These are phyloP conservation scores for Lepetodrilus schrolli DNA, from an alignment of 2,888 invertebrate species.

Conservation along the genomic window DNA sequence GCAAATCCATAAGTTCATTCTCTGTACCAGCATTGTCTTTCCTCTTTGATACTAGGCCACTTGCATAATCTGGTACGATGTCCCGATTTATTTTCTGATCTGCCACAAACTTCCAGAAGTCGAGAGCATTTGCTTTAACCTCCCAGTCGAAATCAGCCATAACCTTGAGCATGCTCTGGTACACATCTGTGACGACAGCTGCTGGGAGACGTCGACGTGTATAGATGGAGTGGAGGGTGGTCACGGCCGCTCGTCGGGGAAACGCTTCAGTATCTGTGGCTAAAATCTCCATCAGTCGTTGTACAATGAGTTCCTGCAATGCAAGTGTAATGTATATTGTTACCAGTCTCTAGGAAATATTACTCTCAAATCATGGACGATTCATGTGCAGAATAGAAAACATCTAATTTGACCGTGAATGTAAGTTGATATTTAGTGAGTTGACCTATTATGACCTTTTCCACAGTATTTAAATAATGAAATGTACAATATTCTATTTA, in stretches of 20 bases:
- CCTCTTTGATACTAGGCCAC: not conserved
- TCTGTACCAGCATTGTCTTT: not conserved
- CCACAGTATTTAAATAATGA: too few relatives aligned
- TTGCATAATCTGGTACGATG: slow-evolving; percentile 27
- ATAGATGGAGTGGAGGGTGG: slow-evolving; percentile 39
- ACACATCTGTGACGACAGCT: not conserved
- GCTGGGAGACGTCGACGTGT: not conserved
- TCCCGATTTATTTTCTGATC: not conserved
- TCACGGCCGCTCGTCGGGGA: slow-evolving; percentile 55
- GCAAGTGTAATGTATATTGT: too few relatives aligned
- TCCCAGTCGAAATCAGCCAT: slow-evolving; percentile 67
- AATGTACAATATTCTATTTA: too few relatives aligned
- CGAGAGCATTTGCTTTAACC: slow-evolving; percentile 54
- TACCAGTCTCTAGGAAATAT: too few relatives aligned
- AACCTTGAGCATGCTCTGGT: slow-evolving; percentile 33
- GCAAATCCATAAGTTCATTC: not conserved
- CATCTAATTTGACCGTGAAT: too few relatives aligned
- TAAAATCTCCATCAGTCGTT: slow-evolving; percentile 35
- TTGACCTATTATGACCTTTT: too few relatives aligned
- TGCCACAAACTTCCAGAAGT: slow-evolving; percentile 48
- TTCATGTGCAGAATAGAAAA: too few relatives aligned
- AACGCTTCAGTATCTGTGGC: slow-evolving; percentile 61
- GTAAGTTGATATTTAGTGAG: too few relatives aligned
- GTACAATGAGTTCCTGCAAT: slow-evolving; percentile 2
- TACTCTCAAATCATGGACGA: too few relatives aligned